Evolutionary conservation across 1,140 invertebrate genomes (phyloP).

Genomic region (Ladona fulva): DNA sequence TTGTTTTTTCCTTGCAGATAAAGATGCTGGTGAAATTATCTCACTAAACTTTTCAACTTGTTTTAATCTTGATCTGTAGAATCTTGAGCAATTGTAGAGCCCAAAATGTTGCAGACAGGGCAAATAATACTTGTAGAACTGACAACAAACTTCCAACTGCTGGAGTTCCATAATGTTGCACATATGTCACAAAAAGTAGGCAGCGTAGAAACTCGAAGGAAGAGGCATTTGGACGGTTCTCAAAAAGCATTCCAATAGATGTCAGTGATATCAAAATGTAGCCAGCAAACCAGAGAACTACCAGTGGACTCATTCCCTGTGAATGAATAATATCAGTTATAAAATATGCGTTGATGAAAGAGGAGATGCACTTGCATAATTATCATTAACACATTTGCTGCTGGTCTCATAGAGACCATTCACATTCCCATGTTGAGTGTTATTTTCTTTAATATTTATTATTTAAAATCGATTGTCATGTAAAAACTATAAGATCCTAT

Average conservation of each 20-base stretch:
- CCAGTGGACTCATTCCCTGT: conserved; percentile 47
- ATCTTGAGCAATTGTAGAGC: not conserved
- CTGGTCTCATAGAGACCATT: no score
- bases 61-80: not conserved
- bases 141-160: not conserved
- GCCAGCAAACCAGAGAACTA: conserved; percentile 43
- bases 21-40: no score
- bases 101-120: not conserved
- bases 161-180: not conserved
- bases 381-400: no score
- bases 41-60: not conserved
- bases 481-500: no score
- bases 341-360: no score
- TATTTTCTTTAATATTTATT: no score
- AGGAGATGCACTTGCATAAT: no score
- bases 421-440: no score
- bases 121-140: not conserved
- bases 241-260: conserved; percentile 60
- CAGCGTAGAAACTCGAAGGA: conserved; percentile 48
- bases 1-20: no score
- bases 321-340: conserved; percentile 29
- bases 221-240: conserved; percentile 42
- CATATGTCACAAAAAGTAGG: conserved; percentile 32
- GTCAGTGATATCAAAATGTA: conserved; percentile 58
- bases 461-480: no score